These are phyloP conservation scores for Zaprionus inermis DNA, from an alignment of 1,140 invertebrate genomes.

Conservation along the genomic window DNA sequence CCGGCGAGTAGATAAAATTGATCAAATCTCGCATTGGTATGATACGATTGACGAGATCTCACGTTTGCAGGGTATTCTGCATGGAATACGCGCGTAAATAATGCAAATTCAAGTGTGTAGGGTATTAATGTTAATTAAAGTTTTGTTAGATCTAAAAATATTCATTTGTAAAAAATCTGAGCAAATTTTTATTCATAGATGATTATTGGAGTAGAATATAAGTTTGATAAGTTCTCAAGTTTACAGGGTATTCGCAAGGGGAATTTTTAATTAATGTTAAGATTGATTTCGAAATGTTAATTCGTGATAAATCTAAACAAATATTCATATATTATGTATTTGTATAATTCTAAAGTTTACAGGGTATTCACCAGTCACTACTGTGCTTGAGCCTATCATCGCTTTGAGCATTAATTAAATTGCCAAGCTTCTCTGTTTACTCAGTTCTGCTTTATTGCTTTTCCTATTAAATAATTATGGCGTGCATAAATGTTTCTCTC, in stretches of 20 bases:
- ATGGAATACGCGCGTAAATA: not conserved
- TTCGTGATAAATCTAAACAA: no score
- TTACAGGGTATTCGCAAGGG: not conserved
- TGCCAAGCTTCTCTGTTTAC: constrained; percentile 18
- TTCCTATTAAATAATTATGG: constrained; percentile 33
- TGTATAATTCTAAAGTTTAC: no score
- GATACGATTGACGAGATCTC: not conserved
- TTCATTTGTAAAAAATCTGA: no score
- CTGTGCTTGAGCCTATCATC: not conserved
- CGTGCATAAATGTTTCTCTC: constrained; percentile 24
- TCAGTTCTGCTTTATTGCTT: constrained; percentile 10
- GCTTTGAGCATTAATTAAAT: constrained; percentile 33
- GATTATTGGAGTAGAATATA: no score
- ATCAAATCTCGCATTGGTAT: not conserved
- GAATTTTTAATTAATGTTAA: no score
- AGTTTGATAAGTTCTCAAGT: not conserved
- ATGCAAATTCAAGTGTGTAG: not conserved
- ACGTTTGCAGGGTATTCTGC: not conserved
- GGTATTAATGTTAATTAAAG: not conserved
- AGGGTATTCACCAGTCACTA: not conserved
- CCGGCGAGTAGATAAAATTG: not conserved
- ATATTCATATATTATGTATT: no score
- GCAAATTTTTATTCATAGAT: no score
- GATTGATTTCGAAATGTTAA: no score
- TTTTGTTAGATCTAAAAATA: no score